Percentiles rank a stretch among this genome's conserved stretches.
phyloP scores from a whole-genome alignment of 2,113 vertebrate species.

The Tichodroma muraria region DNA sequence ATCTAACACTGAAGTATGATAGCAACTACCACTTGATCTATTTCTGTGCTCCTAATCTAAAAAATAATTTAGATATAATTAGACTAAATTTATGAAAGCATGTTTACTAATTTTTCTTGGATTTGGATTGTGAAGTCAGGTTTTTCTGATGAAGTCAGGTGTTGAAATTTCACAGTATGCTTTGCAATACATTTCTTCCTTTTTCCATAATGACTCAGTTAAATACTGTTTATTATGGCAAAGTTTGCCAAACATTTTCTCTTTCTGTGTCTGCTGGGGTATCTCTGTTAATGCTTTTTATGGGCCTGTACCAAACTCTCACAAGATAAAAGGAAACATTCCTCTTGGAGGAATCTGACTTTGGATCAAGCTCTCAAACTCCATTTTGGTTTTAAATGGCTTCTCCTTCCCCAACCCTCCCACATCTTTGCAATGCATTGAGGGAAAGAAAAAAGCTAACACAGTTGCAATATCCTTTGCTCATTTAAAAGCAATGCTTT shows the following conservation, averaged over 20 bases:
- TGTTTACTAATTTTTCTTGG: neutral
- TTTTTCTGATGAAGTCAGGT: too few relatives aligned
- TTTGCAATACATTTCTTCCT: neutral
- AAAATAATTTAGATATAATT: neutral
- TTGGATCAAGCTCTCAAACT: neutral
- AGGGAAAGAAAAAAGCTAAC: neutral
- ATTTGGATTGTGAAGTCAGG: neutral
- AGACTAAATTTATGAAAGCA: neutral
- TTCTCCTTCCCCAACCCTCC: neutral
- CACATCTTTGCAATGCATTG: neutral
- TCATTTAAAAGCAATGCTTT: constrained; percentile 16
- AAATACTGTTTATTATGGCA: neutral
- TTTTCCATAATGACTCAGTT: neutral
- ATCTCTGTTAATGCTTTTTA: neutral
- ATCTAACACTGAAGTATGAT: neutral
- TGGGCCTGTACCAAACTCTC: neutral
- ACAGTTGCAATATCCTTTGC: neutral
- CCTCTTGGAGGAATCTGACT: neutral
- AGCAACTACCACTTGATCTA: neutral
- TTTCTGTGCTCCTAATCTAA: neutral
- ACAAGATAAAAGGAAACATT: neutral
- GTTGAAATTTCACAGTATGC: neutral
- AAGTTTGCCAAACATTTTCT: neutral
- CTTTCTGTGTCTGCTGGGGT: neutral
- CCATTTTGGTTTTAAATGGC: neutral